phyloP scores from a whole-genome alignment of 2,888 invertebrate species.

The Clusia tigrina region DNA sequence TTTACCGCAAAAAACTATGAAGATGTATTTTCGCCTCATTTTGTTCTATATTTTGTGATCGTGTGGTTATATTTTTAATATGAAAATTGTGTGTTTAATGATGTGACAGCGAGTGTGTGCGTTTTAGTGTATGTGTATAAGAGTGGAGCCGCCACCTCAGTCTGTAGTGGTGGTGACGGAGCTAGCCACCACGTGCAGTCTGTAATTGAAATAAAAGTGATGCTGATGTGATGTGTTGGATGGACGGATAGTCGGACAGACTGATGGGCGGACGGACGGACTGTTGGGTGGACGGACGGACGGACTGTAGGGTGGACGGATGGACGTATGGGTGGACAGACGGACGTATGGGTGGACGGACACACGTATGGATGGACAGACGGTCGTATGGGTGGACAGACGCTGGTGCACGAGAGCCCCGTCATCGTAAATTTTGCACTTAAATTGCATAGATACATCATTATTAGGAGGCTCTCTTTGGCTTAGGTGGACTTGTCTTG shows the following conservation, averaged over 20 bases:
- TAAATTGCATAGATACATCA: conserved; percentile 22
- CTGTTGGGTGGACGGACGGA: neutral
- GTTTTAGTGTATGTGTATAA: conserved; percentile 10
- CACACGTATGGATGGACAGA: neutral
- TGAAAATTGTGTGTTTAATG: neutral
- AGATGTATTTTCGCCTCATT: too few species aligned
- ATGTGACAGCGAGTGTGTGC: neutral
- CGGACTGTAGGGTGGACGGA: neutral
- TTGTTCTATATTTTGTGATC: conserved; percentile 24
- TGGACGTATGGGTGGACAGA: neutral
- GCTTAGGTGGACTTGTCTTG: conserved; percentile 9
- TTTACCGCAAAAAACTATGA: conserved; percentile 44
- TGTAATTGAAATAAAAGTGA: conserved; percentile 1
- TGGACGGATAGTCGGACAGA: neutral
- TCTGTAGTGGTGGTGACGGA: neutral
- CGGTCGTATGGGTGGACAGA: neutral
- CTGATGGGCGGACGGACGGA: neutral
- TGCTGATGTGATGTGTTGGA: neutral
- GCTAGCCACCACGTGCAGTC: neutral
- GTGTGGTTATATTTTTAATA: conserved; percentile 3
- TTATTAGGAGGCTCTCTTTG: conserved; percentile 13
- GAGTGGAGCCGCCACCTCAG: neutral
- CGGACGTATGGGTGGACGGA: neutral
- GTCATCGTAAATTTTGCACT: conserved; percentile 26
- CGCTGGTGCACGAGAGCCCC: neutral